Conservation (phyloP, 2,888 invertebrate genomes). For the Chrysolina oricalcia region DNA sequence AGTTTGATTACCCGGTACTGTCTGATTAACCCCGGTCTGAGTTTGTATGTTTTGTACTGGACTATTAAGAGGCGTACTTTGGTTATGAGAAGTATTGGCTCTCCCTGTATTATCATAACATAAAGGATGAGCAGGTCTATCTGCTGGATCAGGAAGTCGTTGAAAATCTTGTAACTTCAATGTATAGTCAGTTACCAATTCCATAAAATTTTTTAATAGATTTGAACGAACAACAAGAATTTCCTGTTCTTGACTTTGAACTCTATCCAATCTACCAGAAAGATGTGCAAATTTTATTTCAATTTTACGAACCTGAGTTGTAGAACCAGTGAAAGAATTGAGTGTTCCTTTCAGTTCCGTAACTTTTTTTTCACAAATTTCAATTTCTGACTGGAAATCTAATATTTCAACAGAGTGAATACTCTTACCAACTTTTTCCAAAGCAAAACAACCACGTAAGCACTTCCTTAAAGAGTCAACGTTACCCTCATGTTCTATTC, state of each 20-base stretch:
- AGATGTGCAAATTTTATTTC: too few species aligned
- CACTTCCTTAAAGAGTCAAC: conserved; percentile 29
- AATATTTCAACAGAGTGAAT: too few species aligned
- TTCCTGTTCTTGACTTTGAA: background rate
- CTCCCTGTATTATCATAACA: background rate
- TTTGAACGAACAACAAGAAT: background rate
- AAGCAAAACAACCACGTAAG: conserved; percentile 22
- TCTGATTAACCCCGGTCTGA: background rate
- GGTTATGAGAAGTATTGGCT: too few species aligned
- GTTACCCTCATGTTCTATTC: background rate
- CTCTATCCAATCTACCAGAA: background rate
- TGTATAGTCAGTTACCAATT: conserved; percentile 1
- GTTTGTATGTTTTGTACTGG: background rate
- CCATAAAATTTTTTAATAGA: background rate
- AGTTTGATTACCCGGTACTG: background rate
- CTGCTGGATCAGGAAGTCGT: background rate
- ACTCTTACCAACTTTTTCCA: conserved; percentile 40
- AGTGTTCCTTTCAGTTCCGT: background rate
- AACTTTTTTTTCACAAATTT: conserved; percentile 16
- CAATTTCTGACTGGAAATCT: background rate
- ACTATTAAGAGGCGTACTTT: background rate
- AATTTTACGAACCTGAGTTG: background rate
- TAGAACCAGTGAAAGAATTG: background rate
- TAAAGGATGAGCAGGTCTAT: background rate
- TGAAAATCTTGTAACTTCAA: background rate